Percentiles rank a stretch among this genome's conserved stretches.
phyloP scores from a whole-genome alignment of 2,113 vertebrate genomes.

The Oryzias melastigma region DNA sequence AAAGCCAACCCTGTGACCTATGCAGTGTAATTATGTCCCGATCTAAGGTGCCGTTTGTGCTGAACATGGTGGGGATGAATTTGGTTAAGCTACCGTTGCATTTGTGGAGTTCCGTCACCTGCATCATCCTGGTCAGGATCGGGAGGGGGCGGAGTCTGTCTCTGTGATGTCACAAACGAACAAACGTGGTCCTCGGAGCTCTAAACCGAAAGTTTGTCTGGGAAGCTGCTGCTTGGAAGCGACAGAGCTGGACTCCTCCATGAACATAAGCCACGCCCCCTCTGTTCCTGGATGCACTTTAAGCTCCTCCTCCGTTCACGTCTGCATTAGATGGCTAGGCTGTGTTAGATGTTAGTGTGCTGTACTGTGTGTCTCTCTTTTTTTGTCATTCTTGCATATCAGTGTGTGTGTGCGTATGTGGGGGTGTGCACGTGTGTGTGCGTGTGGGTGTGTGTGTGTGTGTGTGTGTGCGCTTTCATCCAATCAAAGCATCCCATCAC shows the following conservation, averaged over 20 bases:
- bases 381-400: slow-evolving; percentile 40
- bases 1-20: slow-evolving; percentile 87
- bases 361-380: slow-evolving; percentile 39
- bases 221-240: too few species aligned
- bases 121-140: too few species aligned
- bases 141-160: too few species aligned
- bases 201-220: too few species aligned
- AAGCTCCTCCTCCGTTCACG: slow-evolving; percentile 69
- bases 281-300: slow-evolving; percentile 77
- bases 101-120: too few species aligned
- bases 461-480: slow-evolving; percentile 41
- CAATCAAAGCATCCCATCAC: slow-evolving; percentile 77
- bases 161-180: too few species aligned
- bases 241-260: neutral
- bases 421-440: slow-evolving; percentile 34
- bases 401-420: slow-evolving; percentile 7
- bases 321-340: slow-evolving; percentile 76
- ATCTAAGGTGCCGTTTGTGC: slow-evolving; percentile 52
- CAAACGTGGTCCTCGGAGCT: too few species aligned
- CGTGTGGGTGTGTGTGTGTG: neutral
- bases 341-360: slow-evolving; percentile 61
- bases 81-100: slow-evolving; percentile 13
- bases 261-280: slow-evolving; percentile 43
- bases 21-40: slow-evolving; percentile 82
- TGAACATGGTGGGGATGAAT: slow-evolving; percentile 46